Base-by-base conservation (phyloP, 2,888 invertebrate species). In the Beris chalybata region DNA sequence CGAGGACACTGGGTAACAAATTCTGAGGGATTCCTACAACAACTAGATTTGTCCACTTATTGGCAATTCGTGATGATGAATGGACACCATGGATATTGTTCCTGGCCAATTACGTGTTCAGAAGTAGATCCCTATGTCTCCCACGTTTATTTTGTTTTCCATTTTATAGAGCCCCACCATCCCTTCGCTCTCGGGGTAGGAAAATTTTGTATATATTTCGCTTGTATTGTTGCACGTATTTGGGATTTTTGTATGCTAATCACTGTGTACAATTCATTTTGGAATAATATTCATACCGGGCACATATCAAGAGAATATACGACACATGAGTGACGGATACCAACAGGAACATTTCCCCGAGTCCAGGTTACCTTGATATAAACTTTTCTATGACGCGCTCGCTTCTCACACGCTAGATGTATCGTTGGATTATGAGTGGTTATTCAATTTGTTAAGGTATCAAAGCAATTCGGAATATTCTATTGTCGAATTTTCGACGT, bases 51-150 rank as follows among this genome's bases (percentile, higher is more conserved):
- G 68, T 71, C 67, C 71, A 71, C 71, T 72, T 72, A 72, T 72
- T 72, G 72, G 70, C 70, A 71, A 73, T 73, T 73, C 73, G 73
- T 73, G 73, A 72, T 73, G 71, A 73, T 73, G 71, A 73, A 73
- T 72, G 71, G 71, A 69, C 69, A 66, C 70, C 71, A 68, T 72
- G 72, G 73, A 73, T 73, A 73, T 73, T 69, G 69, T 47, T 69
- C 69, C 66, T 70, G 54, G 70, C 71, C 71, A 73, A 73, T 72
- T 73, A 73, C 72, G 73, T 73, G 72, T 70, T 70, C 71, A 70
- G 70, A 72, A 70, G 71, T 67, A 69, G 68, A 71, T 70, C 48
- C 48, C 22, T 48, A 13, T 48, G 50, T 64, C 55, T 13, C 32
- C 5, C 48, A 45, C 38, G 12, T 54, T n/a, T 54, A 54, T 54